Evolutionary conservation across 2,888 invertebrate species (phyloP), one percentile per base, ranked within the genome.

Genomic region (Gymnosoma rotundatum): DNA sequence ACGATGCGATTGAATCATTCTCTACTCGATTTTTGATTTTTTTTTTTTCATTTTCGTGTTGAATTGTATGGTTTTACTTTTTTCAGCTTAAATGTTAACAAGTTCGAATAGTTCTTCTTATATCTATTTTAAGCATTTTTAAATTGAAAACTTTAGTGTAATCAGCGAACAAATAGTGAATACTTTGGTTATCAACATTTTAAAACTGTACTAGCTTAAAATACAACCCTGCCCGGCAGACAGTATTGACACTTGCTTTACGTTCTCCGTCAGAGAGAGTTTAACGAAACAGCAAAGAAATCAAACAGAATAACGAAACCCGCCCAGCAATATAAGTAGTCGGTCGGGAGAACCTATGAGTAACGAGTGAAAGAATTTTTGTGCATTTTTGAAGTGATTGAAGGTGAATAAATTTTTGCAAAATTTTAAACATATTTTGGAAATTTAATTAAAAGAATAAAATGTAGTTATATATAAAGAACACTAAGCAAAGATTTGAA

Each of bases 221-320:
- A 66, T 79, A 38, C 83, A 75, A 66, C 83, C 16, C 58, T 83
- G 83, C 48, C 78, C 78, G 83, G 78, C 78, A 78, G 14, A 60
- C 4, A 50, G 0, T 3, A 42, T 7, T 69, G 76, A 78, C 81
- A 76, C 50, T 81, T 75, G 63, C 50, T 76, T 70, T 73, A 10
- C n/a, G n/a, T 58, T 66, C n/a, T 66, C 66, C 12, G 66, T 79
- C 45, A 52, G 4, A 61, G 73, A 79, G 52, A 79, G 52, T 73
- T 67, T 32, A 73, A 79, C 79, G 79, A 79, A 79, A 60, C 66
- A 73, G 25, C 8, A 16, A 48, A 50, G 73, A 79, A 66, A 67
- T 60, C 79, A 79, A 82, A 52, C 75, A 76, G 70, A 72, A 88
- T 74, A 88, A 88, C 88, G 88, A 88, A 88, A 88, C 88, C 88